Evolutionary conservation across 2,113 vertebrate genomes (phyloP).

Genomic region (Crotalus helleri): DNA sequence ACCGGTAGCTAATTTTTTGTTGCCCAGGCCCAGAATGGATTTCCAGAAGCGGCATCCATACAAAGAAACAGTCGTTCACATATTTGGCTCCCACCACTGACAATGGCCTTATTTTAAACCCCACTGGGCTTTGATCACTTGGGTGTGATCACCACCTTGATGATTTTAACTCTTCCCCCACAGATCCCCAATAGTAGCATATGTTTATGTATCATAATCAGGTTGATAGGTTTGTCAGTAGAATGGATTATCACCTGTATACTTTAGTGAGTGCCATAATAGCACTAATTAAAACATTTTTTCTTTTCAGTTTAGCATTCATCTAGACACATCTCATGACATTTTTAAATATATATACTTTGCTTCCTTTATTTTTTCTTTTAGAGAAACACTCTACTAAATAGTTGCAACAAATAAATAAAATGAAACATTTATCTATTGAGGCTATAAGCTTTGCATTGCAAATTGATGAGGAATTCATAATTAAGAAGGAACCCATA

Average conservation of each 20-base stretch:
- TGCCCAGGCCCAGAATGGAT: too few relatives aligned
- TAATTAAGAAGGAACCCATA: conserved; percentile 59
- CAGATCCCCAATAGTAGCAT: background rate
- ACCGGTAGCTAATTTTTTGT: too few relatives aligned
- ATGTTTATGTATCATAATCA: background rate
- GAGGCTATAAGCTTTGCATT: conserved; percentile 57
- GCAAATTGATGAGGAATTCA: conserved; percentile 59
- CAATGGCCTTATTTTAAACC: background rate
- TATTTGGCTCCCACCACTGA: too few relatives aligned
- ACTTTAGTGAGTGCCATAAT: background rate
- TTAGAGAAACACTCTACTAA: conserved; percentile 10
- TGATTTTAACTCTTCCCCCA: background rate
- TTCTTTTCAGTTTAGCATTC: background rate
- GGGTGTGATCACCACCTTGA: background rate
- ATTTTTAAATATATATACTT: background rate
- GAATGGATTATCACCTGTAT: background rate
- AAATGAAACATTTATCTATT: conserved; percentile 37
- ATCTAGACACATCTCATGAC: background rate
- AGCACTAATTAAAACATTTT: background rate
- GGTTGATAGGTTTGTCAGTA: too few relatives aligned
- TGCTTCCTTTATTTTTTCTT: background rate
- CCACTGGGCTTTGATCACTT: background rate
- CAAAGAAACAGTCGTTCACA: too few relatives aligned
- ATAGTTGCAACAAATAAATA: conserved; percentile 14
- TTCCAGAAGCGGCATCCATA: too few relatives aligned